Conservation (phyloP, 2,888 invertebrate genomes). For the Aleiodes alternator region DNA sequence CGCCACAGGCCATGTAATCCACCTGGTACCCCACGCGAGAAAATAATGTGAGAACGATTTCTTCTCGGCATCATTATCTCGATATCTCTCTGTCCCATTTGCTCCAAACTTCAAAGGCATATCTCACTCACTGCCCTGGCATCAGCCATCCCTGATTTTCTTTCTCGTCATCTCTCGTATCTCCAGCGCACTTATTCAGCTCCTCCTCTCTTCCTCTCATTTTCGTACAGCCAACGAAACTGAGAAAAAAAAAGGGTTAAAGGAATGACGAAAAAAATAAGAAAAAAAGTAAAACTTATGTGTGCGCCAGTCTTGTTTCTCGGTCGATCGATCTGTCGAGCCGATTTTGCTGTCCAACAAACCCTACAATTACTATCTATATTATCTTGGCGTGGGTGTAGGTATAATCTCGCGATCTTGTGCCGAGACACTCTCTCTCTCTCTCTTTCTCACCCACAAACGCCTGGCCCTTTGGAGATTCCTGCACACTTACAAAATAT, state of each 20-base stretch:
- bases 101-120: slow-evolving; percentile 34
- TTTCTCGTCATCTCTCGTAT: slow-evolving; percentile 48
- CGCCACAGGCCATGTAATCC: slow-evolving; percentile 56
- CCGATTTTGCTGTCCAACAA: slow-evolving; percentile 64
- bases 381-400: slow-evolving; percentile 68
- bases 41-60: slow-evolving; percentile 75
- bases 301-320: slow-evolving; percentile 32
- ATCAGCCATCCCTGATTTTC: slow-evolving; percentile 36
- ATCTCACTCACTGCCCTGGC: slow-evolving; percentile 38
- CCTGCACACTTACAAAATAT: background rate
- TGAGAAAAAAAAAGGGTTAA: too few relatives aligned
- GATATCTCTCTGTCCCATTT: slow-evolving; percentile 52
- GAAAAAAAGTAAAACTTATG: background rate
- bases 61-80: slow-evolving; percentile 70
- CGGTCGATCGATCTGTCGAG: slow-evolving; percentile 68
- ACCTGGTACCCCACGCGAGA: slow-evolving; percentile 65
- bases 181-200: slow-evolving; percentile 1
- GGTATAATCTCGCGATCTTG: slow-evolving; percentile 70
- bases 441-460: slow-evolving; percentile 31
- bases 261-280: too few relatives aligned
- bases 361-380: slow-evolving; percentile 59
- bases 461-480: slow-evolving; percentile 2
- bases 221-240: slow-evolving; percentile 18
- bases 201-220: slow-evolving; percentile 31
- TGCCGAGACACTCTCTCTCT: slow-evolving; percentile 61